These are phyloP conservation scores for Argyresthia goedartella DNA, from an alignment of 2,888 invertebrate genomes.

Conservation along the genomic window DNA sequence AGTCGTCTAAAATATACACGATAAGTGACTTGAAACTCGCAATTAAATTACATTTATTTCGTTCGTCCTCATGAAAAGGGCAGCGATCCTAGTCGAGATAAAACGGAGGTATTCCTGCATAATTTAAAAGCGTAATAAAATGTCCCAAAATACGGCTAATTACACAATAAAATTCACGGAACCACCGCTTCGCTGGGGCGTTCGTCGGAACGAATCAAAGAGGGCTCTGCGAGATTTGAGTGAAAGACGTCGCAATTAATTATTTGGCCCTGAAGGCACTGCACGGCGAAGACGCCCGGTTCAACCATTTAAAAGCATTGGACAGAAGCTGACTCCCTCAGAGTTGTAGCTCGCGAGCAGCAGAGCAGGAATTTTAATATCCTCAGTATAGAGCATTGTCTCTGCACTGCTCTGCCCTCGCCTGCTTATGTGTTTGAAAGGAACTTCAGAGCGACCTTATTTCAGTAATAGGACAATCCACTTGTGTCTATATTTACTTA, in stretches of 20 bases:
- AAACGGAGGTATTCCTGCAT: constrained; percentile 39
- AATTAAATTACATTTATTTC: constrained; percentile 51
- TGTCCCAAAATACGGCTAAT: constrained; percentile 40
- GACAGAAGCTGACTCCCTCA: neutral
- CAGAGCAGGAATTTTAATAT: neutral
- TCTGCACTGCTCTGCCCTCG: too few species aligned
- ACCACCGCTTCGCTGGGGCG: constrained; percentile 3
- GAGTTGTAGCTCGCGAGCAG: neutral
- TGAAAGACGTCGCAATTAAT: neutral
- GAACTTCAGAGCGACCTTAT: too few species aligned
- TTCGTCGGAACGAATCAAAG: neutral
- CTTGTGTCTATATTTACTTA: too few species aligned
- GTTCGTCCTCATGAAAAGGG: constrained; percentile 38
- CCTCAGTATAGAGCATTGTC: too few species aligned
- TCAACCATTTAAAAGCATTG: neutral
- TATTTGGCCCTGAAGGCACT: neutral
- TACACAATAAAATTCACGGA: constrained; percentile 33
- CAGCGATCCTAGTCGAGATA: constrained; percentile 25
- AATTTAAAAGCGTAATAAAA: constrained; percentile 52
- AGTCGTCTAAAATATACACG: too few species aligned
- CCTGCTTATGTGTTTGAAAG: too few species aligned
- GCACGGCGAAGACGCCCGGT: neutral
- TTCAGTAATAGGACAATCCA: too few species aligned
- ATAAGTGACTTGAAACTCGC: constrained; percentile 8
- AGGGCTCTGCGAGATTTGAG: neutral